phyloP scores from a whole-genome alignment of 2,797 vertebrate genomes.

The Peromyscus melanophrys region DNA sequence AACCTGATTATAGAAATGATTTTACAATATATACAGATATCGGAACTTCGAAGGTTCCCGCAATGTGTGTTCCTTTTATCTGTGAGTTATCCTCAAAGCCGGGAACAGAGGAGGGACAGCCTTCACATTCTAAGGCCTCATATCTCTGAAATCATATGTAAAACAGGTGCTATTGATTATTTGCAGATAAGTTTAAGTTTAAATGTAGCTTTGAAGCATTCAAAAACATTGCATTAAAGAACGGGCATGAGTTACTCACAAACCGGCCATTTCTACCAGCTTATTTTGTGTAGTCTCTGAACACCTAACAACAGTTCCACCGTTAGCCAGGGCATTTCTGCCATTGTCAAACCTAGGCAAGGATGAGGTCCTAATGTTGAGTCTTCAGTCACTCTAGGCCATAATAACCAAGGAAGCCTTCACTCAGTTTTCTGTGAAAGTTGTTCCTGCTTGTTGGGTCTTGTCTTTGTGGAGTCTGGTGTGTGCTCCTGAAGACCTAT shows the following conservation, averaged over 20 bases:
- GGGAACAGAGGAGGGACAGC: too few species aligned
- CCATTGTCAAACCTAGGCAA: not conserved
- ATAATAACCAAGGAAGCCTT: not conserved
- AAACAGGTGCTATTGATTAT: not conserved
- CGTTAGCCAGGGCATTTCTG: not conserved
- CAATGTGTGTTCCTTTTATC: not conserved
- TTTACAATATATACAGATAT: not conserved
- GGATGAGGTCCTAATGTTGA: not conserved
- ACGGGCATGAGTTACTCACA: not conserved
- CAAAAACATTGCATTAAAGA: not conserved
- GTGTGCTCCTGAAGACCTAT: not conserved
- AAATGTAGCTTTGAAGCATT: not conserved
- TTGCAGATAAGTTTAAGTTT: conserved; percentile 36
- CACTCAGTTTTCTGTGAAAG: not conserved
- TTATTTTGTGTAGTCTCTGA: not conserved
- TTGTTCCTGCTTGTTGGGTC: not conserved
- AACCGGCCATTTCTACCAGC: not conserved
- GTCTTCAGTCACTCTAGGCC: not conserved
- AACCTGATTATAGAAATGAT: not conserved
- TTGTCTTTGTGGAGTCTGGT: not conserved
- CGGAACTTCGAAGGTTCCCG: not conserved
- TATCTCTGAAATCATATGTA: not conserved
- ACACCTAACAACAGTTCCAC: not conserved
- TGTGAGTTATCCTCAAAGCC: not conserved
- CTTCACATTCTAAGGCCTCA: too few species aligned